A percentile compares a stretch with the other conserved stretches of the same genome.
Conservation (phyloP, 2,797 vertebrate species). For the Pseudochaenichthys georgianus region DNA sequence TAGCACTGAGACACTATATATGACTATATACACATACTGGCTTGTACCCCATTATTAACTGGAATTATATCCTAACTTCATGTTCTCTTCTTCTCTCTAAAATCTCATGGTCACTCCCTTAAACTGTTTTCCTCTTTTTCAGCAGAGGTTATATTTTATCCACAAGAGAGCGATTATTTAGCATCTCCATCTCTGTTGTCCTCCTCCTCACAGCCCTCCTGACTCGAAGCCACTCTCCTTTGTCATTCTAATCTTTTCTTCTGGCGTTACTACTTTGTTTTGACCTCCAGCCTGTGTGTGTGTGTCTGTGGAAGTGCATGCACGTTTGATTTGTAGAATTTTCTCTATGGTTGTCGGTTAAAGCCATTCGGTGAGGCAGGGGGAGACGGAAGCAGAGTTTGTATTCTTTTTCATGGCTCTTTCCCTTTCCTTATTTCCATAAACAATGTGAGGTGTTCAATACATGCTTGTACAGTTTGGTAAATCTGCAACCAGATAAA, state of each 20-base stretch:
- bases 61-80: conserved; percentile 17
- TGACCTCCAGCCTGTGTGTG: conserved; percentile 61
- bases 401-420: conserved; percentile 18
- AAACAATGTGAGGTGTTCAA: conserved; percentile 4
- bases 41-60: conserved; percentile 24
- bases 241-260: conserved; percentile 78
- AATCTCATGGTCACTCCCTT: conserved; percentile 52
- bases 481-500: neutral
- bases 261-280: conserved; percentile 67
- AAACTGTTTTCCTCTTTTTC: conserved; percentile 23
- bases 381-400: conserved; percentile 10
- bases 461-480: neutral
- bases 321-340: conserved; percentile 18
- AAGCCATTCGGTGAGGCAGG: conserved; percentile 26
- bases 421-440: neutral
- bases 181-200: conserved; percentile 70
- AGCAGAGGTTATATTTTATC: conserved; percentile 72
- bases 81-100: conserved; percentile 44
- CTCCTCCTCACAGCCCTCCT: conserved; percentile 51
- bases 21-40: neutral
- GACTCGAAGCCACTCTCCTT: conserved; percentile 70
- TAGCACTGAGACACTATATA: too few species aligned
- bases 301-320: neutral
- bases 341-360: conserved; percentile 34
- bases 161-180: conserved; percentile 72